Base-by-base conservation (phyloP, 1,140 invertebrate species). In the Oryctes rhinoceros region DNA sequence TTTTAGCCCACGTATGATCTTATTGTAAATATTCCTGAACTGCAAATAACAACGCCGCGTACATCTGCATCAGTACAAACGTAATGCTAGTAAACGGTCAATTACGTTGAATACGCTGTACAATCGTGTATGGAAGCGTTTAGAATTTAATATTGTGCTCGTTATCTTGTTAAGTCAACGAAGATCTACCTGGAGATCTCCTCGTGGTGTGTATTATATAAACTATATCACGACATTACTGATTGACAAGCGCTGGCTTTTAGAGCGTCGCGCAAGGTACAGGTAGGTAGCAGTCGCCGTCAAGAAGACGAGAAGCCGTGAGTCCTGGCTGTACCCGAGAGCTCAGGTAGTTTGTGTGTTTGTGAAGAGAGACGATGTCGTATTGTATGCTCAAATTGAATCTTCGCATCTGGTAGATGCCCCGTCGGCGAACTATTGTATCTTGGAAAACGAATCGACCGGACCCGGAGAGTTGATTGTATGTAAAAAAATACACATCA, bases 381-480 rank as follows among this genome's bases (percentile, higher is more conserved):
- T 49, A 76, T 76, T 76, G 75, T 76, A 13, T n/a, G 37, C 47
- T 76, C 75, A 76, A 76, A 76, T 76, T 76, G 75, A 76, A 76
- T 76, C 75, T 76, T 76, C 75, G 75, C 37, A 76, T 76, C 75
- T 76, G 75, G 24, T 76, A 76, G 75, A 76, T 76, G 47, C 75
- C 75, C 75, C 47, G 75, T 49, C 75, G 47, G 37, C 75, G 15
- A 39, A 39, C 39, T 24, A 76, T 76, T 76, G 75, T 76, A 39
- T 49, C 39, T 76, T 49, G 37, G 35, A 71, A 71, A 71, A 71
- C 65, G 65, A 71, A 71, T 71, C 65, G 65, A 24, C 65, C 20
- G 65, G 65, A 71, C 65, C 75, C 75, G 35, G 47, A 76, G 39
- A 47, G 75, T 76, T 47, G 15, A 76, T 76, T 76, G 75, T 76